Evolutionary conservation across 2,888 invertebrate genomes (phyloP).

Genomic region (Coecobrya sp.): DNA sequence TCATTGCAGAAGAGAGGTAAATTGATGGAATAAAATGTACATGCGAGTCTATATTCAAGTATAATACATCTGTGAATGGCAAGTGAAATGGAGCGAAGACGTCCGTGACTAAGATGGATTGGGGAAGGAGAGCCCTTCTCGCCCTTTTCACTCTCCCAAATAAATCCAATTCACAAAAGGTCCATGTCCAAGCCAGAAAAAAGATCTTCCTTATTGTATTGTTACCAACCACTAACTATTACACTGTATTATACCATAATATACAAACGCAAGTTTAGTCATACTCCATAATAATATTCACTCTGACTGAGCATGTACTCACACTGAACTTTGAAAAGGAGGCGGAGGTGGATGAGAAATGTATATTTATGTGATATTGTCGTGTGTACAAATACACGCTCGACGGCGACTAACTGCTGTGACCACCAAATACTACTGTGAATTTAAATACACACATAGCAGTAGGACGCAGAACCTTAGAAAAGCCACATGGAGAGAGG

Average conservation of each 20-base stretch:
- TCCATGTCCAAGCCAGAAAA: constrained; percentile 75
- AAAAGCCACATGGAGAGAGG: constrained; percentile 36
- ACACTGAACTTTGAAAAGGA: constrained; percentile 9
- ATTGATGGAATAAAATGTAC: constrained; percentile 59
- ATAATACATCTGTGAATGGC: constrained; percentile 84
- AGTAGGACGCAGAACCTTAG: constrained; percentile 16
- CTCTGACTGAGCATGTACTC: background rate
- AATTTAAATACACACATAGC: constrained; percentile 59
- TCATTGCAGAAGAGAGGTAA: constrained; percentile 33
- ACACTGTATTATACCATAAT: background rate
- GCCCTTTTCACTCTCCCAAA: constrained; percentile 84
- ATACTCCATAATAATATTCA: constrained; percentile 24
- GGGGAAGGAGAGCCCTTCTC: constrained; percentile 84
- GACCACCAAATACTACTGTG: constrained; percentile 67
- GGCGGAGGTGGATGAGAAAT: constrained; percentile 59
- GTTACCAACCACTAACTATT: constrained; percentile 15
- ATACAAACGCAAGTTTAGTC: constrained; percentile 38
- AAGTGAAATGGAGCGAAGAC: constrained; percentile 86
- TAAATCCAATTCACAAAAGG: constrained; percentile 84
- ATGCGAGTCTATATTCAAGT: constrained; percentile 45
- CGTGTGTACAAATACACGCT: constrained; percentile 66
- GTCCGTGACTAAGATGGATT: constrained; percentile 86
- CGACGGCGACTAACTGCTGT: constrained; percentile 56
- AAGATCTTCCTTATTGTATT: constrained; percentile 67
- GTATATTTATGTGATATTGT: constrained; percentile 58